phyloP scores from a whole-genome alignment of 2,888 invertebrate species.

The Nemoura dubitans region DNA sequence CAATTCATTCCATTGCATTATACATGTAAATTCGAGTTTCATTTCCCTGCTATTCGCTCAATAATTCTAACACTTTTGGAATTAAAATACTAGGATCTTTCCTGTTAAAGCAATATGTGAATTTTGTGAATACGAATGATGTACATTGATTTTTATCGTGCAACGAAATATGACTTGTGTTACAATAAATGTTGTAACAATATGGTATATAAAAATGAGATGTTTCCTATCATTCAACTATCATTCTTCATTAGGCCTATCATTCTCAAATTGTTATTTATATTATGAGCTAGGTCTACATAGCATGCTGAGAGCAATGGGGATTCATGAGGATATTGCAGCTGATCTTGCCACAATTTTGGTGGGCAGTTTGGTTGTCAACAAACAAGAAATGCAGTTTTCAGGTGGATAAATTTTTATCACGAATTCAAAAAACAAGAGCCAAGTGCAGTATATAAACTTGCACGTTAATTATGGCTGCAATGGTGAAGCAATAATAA shows the following conservation, averaged over 20 bases:
- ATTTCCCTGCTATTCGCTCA: slow-evolving; percentile 48
- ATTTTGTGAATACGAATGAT: slow-evolving; percentile 47
- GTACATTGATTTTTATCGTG: slow-evolving; percentile 40
- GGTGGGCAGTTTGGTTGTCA: not conserved
- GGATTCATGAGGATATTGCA: not conserved
- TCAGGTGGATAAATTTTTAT: not conserved
- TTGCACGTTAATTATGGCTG: too few relatives aligned
- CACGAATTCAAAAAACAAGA: not conserved
- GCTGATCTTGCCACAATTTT: not conserved
- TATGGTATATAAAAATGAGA: not conserved
- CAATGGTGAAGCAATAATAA: slow-evolving; percentile 25
- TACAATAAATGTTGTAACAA: slow-evolving; percentile 36
- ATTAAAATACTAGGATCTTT: slow-evolving; percentile 46
- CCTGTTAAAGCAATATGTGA: slow-evolving; percentile 50
- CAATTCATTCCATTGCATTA: slow-evolving; percentile 49
- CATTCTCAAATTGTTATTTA: slow-evolving; percentile 13
- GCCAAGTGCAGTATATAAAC: not conserved
- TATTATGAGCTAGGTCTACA: slow-evolving; percentile 9
- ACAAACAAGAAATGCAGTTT: not conserved
- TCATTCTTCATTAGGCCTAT: slow-evolving; percentile 37
- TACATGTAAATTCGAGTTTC: slow-evolving; percentile 46
- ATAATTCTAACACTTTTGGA: slow-evolving; percentile 49
- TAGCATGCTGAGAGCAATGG: not conserved
- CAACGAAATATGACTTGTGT: slow-evolving; percentile 43
- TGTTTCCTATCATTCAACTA: slow-evolving; percentile 2